phyloP scores from a whole-genome alignment of 2,797 vertebrate species.

The Catostomus latipinnis region DNA sequence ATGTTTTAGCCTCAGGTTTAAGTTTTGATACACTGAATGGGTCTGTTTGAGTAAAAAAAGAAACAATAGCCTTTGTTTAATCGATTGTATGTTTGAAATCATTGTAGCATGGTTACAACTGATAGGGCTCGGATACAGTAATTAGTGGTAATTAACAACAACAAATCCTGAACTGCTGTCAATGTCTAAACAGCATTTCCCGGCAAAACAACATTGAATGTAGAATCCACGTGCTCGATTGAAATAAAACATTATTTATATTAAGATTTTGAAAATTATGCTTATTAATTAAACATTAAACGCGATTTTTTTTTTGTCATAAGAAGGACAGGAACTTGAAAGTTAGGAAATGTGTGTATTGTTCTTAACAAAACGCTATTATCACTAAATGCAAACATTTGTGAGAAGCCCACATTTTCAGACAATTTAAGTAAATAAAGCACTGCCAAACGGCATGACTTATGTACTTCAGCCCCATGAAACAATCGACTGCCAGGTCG shows the following conservation, averaged over 20 bases:
- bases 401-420: conserved; percentile 23
- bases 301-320: background rate
- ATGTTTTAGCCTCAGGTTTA: background rate
- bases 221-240: too few species aligned
- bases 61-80: too few species aligned
- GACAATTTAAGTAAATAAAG: conserved; percentile 43
- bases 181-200: too few species aligned
- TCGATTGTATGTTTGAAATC: background rate
- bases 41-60: background rate
- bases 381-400: conserved; percentile 23
- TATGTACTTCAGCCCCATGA: conserved; percentile 26
- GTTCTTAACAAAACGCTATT: conserved; percentile 11
- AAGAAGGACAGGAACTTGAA: background rate
- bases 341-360: background rate
- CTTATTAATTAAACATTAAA: background rate
- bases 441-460: conserved; percentile 2
- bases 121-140: background rate
- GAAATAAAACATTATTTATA: too few species aligned
- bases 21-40: background rate
- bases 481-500: conserved; percentile 29
- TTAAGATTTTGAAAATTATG: background rate
- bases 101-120: conserved; percentile 15
- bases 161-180: too few species aligned
- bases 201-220: background rate
- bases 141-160: too few species aligned